These are phyloP conservation scores for Nysson spinosus DNA, from an alignment of 2,888 invertebrate species.

Conservation along the genomic window DNA sequence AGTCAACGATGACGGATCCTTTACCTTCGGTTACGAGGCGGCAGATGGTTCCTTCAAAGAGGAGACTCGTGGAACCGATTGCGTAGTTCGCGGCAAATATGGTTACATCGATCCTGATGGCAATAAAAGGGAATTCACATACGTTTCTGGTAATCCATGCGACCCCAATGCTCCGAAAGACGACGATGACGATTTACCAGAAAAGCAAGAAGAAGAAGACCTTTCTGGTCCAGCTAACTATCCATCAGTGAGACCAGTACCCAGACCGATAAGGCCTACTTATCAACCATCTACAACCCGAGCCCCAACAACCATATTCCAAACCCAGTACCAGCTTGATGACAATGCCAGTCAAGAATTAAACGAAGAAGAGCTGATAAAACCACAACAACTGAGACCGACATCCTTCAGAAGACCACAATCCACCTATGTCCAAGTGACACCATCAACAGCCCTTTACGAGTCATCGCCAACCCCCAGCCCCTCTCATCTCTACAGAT, in stretches of 20 bases:
- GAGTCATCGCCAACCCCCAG: slow-evolving; percentile 76
- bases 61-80: slow-evolving; percentile 90
- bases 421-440: slow-evolving; percentile 66
- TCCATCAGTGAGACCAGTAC: slow-evolving; percentile 79
- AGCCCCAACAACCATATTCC: slow-evolving; percentile 84
- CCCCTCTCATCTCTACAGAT: slow-evolving; percentile 80
- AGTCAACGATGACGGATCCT: slow-evolving; percentile 89
- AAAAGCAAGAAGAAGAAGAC: slow-evolving; percentile 80
- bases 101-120: slow-evolving; percentile 93
- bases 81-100: slow-evolving; percentile 91
- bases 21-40: slow-evolving; percentile 91
- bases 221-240: slow-evolving; percentile 81
- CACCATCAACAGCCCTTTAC: slow-evolving; percentile 67
- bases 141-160: slow-evolving; percentile 91
- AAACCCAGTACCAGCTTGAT: slow-evolving; percentile 81
- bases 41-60: slow-evolving; percentile 93
- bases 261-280: slow-evolving; percentile 76
- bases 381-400: slow-evolving; percentile 78
- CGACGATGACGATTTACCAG: slow-evolving; percentile 79
- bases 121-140: slow-evolving; percentile 90
- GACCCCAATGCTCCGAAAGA: slow-evolving; percentile 89
- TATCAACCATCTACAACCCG: slow-evolving; percentile 76
- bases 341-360: slow-evolving; percentile 81
- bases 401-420: slow-evolving; percentile 75
- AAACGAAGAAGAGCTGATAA: slow-evolving; percentile 80